Conservation (phyloP, 2,797 vertebrate species). For the Pangasius sanitwongsei region DNA sequence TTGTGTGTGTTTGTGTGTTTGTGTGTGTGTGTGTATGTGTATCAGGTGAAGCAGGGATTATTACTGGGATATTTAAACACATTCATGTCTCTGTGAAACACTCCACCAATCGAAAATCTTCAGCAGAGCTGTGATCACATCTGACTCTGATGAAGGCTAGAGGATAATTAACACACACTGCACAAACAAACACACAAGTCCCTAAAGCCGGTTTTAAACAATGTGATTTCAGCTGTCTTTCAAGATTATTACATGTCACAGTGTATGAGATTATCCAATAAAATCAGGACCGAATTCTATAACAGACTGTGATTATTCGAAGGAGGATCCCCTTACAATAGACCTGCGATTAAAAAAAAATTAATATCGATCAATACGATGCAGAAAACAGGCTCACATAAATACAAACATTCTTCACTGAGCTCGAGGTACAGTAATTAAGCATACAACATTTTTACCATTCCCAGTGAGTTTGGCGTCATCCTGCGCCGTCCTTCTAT, state of each 20-base stretch:
- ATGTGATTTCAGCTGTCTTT: too few species aligned
- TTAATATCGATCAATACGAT: background rate
- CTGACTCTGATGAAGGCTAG: background rate
- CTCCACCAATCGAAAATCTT: background rate
- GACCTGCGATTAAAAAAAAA: background rate
- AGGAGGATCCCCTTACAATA: background rate
- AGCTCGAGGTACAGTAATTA: too few species aligned
- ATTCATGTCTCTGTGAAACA: background rate
- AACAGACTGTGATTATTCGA: background rate
- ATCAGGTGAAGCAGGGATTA: background rate
- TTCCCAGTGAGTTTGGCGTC: background rate
- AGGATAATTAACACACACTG: background rate
- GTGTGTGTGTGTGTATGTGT: background rate
- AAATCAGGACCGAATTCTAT: background rate
- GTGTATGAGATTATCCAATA: background rate
- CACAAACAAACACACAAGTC: background rate
- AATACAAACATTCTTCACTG: background rate
- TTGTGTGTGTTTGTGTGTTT: slow-evolving; percentile 2
- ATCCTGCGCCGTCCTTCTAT: background rate
- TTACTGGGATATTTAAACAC: background rate
- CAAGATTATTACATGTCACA: background rate
- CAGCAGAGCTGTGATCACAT: background rate
- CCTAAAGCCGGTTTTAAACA: background rate
- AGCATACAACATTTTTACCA: background rate
- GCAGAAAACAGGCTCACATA: background rate